phyloP scores from a whole-genome alignment of 2,797 vertebrate species.

The Enteromius anoplus region DNA sequence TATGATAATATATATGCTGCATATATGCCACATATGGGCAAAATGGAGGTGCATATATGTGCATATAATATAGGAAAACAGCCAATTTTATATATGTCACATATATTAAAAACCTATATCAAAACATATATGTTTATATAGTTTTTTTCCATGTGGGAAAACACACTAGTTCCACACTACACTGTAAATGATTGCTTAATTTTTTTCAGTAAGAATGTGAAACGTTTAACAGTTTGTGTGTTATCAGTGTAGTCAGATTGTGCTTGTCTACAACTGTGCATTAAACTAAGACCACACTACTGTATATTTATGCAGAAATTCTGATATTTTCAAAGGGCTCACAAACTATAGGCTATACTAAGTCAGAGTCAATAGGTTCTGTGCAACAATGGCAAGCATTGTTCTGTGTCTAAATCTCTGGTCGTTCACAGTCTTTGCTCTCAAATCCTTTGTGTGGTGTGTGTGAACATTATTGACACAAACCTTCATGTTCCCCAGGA shows the following conservation, averaged over 20 bases:
- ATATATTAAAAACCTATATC: no score
- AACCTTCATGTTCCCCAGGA: conserved; percentile 23
- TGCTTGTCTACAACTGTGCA: neutral
- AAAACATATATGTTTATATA: no score
- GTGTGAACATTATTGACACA: conserved; percentile 29
- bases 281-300: neutral
- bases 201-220: neutral
- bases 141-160: no score
- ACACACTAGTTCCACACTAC: neutral
- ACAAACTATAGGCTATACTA: neutral
- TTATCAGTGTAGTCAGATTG: neutral
- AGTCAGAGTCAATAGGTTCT: neutral
- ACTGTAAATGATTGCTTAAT: neutral
- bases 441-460: conserved; percentile 36
- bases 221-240: neutral
- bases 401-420: conserved; percentile 9
- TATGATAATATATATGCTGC: no score
- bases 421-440: conserved; percentile 24
- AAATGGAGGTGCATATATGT: no score
- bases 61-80: no score
- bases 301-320: neutral
- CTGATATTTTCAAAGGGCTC: neutral
- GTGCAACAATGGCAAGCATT: conserved; percentile 7
- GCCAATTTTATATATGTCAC: no score
- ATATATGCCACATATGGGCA: no score